These are phyloP conservation scores for Pseudorasbora parva DNA, from an alignment of 2,113 vertebrate genomes.

Conservation along the genomic window DNA sequence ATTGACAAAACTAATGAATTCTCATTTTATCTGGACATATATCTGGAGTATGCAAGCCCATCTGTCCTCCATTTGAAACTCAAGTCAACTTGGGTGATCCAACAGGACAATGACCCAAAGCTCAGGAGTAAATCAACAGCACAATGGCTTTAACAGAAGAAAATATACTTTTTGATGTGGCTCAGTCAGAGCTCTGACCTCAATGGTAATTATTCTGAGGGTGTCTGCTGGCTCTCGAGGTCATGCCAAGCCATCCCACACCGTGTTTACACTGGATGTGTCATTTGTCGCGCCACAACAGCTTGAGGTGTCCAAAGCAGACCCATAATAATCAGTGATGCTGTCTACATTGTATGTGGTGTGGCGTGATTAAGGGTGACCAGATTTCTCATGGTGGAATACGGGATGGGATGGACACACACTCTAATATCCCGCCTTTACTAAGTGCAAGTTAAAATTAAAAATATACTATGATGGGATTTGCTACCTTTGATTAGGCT, in stretches of 20 bases:
- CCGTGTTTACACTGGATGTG: neutral
- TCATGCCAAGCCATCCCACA: neutral
- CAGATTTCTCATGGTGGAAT: no score
- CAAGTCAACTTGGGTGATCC: neutral
- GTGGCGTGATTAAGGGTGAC: no score
- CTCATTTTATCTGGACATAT: neutral
- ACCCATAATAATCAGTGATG: no score
- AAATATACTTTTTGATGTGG: neutral
- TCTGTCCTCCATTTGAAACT: neutral
- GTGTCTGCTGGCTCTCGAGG: neutral
- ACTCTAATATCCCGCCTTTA: no score
- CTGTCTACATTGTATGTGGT: no score
- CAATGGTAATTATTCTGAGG: neutral
- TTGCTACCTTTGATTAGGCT: no score
- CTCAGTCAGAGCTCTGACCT: neutral
- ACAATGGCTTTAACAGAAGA: neutral
- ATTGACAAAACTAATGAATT: neutral
- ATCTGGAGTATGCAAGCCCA: neutral
- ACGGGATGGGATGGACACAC: no score
- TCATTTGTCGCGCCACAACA: no score
- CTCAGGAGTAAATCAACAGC: conserved; percentile 3
- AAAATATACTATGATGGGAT: no score
- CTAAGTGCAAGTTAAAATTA: no score
- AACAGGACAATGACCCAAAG: neutral
- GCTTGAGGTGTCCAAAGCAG: no score